These are phyloP conservation scores for Ferdinandea cuprea DNA, from an alignment of 2,888 invertebrate species.

Conservation along the genomic window DNA sequence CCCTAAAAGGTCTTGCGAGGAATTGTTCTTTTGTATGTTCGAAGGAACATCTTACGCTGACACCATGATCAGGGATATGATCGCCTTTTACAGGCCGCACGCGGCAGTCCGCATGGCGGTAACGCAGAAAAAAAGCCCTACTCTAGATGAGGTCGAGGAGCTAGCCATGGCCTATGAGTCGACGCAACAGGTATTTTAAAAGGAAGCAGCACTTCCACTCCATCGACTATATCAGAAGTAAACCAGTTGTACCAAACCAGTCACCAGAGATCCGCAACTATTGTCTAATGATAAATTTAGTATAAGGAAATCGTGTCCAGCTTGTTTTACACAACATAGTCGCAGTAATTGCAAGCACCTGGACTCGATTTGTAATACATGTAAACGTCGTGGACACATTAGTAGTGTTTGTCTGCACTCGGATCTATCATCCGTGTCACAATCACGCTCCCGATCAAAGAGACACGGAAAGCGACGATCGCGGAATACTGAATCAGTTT, in stretches of 20 bases:
- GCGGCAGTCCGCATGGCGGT: slow-evolving; percentile 39
- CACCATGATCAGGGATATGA: slow-evolving; percentile 43
- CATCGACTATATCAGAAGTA: neutral
- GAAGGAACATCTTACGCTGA: slow-evolving; percentile 48
- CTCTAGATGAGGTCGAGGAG: slow-evolving; percentile 11
- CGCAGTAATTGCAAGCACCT: slow-evolving; percentile 7
- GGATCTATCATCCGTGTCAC: too few relatives aligned
- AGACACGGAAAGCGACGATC: neutral
- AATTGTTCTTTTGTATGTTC: slow-evolving; percentile 32
- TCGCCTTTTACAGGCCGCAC: slow-evolving; percentile 27
- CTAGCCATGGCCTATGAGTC: slow-evolving; percentile 6
- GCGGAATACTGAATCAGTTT: too few relatives aligned
- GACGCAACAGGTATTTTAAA: too few relatives aligned
- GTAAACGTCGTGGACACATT: slow-evolving; percentile 28
- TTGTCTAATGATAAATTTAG: too few relatives aligned
- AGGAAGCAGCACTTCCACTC: neutral
- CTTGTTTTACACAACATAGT: slow-evolving; percentile 8
- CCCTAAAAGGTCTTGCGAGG: slow-evolving; percentile 47
- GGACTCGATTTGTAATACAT: slow-evolving; percentile 29
- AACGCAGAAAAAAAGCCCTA: neutral
- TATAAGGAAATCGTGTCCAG: slow-evolving; percentile 30
- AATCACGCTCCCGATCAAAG: neutral
- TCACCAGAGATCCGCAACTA: too few relatives aligned
- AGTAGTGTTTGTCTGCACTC: slow-evolving; percentile 25
- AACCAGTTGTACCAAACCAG: neutral